Conservation (phyloP, 2,797 vertebrate species). For the Delichon dasypus region DNA sequence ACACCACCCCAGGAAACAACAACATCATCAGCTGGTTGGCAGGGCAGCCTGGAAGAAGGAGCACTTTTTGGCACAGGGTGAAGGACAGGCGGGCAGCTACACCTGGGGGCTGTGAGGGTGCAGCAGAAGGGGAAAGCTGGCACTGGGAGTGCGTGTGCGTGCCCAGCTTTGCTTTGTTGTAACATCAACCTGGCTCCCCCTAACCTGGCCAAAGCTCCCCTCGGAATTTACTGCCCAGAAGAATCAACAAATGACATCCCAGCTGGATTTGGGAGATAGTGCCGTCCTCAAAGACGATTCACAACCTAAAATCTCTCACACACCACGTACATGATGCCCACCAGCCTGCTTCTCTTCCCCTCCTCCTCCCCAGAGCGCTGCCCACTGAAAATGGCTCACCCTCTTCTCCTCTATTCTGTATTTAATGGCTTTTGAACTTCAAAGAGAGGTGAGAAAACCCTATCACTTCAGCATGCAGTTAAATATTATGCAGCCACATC, state of each 20-base stretch:
- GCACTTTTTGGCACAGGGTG: rapidly evolving
- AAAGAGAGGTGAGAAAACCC: constrained; percentile 24
- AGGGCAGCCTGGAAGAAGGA: neutral
- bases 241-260: neutral
- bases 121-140: neutral
- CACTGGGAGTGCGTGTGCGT: neutral
- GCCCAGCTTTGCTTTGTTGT: neutral
- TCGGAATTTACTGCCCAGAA: neutral
- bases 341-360: neutral
- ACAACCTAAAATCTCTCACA: neutral
- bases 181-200: neutral
- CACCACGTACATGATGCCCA: neutral
- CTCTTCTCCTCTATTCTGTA: neutral
- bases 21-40: rapidly evolving
- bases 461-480: neutral
- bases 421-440: constrained; percentile 10
- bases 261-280: neutral
- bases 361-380: neutral
- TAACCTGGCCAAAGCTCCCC: neutral
- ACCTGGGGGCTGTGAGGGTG: neutral
- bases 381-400: neutral
- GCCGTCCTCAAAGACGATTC: neutral
- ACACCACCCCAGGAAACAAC: neutral
- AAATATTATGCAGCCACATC: neutral
- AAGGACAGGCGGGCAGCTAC: rapidly evolving